A percentile compares a stretch with the other conserved stretches of the same genome.
phyloP scores from a whole-genome alignment of 2,797 vertebrate genomes.

The Urophycis tenuis region DNA sequence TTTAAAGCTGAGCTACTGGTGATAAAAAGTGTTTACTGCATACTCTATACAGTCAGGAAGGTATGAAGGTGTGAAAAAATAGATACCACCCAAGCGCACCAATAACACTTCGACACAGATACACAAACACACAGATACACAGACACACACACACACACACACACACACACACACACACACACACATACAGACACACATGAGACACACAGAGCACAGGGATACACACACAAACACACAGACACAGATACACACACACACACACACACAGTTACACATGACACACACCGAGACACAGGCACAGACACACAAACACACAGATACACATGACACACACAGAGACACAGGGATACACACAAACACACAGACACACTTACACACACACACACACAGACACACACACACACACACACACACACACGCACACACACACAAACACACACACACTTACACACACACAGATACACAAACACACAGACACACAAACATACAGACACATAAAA shows the following conservation, averaged over 20 bases:
- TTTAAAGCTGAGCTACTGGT: too few species aligned
- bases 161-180: neutral
- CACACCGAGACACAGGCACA: too few species aligned
- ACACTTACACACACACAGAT: conserved; percentile 15
- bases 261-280: neutral
- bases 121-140: conserved; percentile 25
- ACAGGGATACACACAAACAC: neutral
- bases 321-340: conserved; percentile 17
- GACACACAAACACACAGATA: conserved; percentile 14
- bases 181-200: conserved; percentile 10
- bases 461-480: conserved; percentile 31
- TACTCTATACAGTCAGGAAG: too few species aligned
- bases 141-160: conserved; percentile 25
- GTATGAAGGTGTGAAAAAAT: too few species aligned
- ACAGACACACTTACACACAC: conserved; percentile 22
- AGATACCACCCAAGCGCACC: too few species aligned
- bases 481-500: conserved; percentile 19
- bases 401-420: conserved; percentile 13
- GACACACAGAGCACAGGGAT: conserved; percentile 14
- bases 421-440: conserved; percentile 26
- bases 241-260: conserved; percentile 22
- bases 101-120: conserved; percentile 7
- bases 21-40: too few species aligned
- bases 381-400: conserved; percentile 6
- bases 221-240: conserved; percentile 1